Conservation (phyloP, 1,140 invertebrate species). For the Aphaenogaster ashmeadi region DNA sequence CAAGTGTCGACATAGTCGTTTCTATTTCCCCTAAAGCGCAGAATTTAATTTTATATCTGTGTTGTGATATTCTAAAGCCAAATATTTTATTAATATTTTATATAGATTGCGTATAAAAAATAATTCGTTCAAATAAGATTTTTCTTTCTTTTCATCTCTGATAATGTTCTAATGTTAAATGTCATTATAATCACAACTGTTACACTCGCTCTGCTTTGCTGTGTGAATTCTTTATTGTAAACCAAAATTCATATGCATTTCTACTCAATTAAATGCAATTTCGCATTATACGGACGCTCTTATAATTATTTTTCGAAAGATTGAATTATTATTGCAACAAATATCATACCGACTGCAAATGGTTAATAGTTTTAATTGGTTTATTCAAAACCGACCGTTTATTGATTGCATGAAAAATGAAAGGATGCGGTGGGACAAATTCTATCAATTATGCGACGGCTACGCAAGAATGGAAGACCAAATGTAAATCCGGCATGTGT, state of each 20-base stretch:
- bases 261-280: background rate
- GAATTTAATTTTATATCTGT: background rate
- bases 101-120: background rate
- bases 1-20: background rate
- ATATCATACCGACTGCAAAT: background rate
- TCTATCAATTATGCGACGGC: constrained; percentile 47
- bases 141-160: background rate
- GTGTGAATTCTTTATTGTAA: background rate
- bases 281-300: background rate
- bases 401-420: background rate
- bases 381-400: background rate
- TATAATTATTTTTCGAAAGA: constrained; percentile 2
- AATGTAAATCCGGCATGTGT: constrained; percentile 58
- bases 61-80: background rate
- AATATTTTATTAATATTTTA: background rate
- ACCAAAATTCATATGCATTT: background rate
- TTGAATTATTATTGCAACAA: constrained; percentile 6
- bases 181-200: background rate
- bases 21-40: background rate
- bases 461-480: constrained; percentile 39
- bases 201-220: background rate
- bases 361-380: constrained; percentile 2
- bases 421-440: background rate
- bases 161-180: background rate
- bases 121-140: constrained; percentile 4